These are phyloP conservation scores for Tribolium freemani DNA, from an alignment of 2,888 invertebrate species.

Conservation along the genomic window DNA sequence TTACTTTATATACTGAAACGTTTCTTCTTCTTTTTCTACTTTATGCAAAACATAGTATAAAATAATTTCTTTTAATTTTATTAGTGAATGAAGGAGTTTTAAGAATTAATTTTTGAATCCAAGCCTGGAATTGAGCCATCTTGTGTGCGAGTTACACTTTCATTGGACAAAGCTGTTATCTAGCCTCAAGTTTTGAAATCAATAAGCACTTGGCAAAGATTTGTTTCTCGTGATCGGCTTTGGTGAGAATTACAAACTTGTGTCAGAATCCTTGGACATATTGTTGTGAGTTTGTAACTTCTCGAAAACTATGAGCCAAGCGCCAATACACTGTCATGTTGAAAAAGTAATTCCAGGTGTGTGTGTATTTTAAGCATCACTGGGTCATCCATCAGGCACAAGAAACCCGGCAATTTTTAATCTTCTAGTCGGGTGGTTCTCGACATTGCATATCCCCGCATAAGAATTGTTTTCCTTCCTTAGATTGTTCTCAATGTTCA, in stretches of 20 bases:
- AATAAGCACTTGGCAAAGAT: background rate
- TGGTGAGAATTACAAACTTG: background rate
- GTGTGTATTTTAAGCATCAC: background rate
- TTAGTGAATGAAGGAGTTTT: background rate
- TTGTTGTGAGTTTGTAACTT: background rate
- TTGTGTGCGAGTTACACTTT: background rate
- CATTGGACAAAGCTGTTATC: background rate
- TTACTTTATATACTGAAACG: too few relatives aligned
- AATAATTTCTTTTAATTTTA: too few relatives aligned
- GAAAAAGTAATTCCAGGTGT: conserved; percentile 8
- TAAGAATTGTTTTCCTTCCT: conserved; percentile 44
- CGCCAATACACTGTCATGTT: background rate
- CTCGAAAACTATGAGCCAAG: background rate
- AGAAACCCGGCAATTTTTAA: conserved; percentile 40
- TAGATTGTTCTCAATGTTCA: conserved; percentile 38
- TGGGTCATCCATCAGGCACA: conserved; percentile 33
- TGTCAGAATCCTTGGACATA: background rate
- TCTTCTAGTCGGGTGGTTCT: conserved; percentile 43
- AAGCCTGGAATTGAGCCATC: background rate
- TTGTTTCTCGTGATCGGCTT: background rate
- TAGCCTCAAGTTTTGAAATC: background rate
- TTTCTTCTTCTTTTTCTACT: background rate
- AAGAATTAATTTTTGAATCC: background rate
- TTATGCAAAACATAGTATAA: too few relatives aligned
- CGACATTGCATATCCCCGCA: conserved; percentile 43